Evolutionary conservation across 2,888 invertebrate species (phyloP).

Genomic region (Temnothorax rugatulus): DNA sequence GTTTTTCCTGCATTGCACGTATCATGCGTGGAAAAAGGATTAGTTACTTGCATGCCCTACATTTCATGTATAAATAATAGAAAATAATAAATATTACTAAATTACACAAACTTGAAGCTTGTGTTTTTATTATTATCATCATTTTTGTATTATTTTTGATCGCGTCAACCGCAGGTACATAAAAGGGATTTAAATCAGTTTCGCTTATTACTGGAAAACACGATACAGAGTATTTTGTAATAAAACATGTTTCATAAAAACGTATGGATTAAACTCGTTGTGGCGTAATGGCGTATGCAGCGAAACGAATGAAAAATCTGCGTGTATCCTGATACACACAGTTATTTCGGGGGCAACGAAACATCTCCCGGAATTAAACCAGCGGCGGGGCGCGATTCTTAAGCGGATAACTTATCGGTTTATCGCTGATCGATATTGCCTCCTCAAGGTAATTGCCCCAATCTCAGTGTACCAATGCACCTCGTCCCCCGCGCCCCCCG

Average conservation of each 20-base stretch:
- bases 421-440: constrained; percentile 60
- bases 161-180: background rate
- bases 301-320: constrained; percentile 20
- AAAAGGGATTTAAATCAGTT: constrained; percentile 15
- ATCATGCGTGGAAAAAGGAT: background rate
- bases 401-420: constrained; percentile 64
- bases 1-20: background rate
- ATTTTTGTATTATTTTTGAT: constrained; percentile 10
- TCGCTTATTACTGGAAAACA: constrained; percentile 16
- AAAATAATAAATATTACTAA: background rate
- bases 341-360: constrained; percentile 44
- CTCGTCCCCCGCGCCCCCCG: constrained; percentile 3
- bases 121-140: background rate
- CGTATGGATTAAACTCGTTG: constrained; percentile 10
- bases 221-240: background rate
- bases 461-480: constrained; percentile 57
- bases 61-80: background rate
- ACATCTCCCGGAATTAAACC: constrained; percentile 34
- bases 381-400: constrained; percentile 46
- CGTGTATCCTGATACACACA: too few relatives aligned
- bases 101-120: background rate
- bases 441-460: constrained; percentile 60
- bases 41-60: background rate
- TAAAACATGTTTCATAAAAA: constrained; percentile 19
- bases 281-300: background rate